Percentiles rank a stretch among this genome's conserved stretches.
Conservation (phyloP, 92 coral and sea anemone species). For the Pocillopora grandis region DNA sequence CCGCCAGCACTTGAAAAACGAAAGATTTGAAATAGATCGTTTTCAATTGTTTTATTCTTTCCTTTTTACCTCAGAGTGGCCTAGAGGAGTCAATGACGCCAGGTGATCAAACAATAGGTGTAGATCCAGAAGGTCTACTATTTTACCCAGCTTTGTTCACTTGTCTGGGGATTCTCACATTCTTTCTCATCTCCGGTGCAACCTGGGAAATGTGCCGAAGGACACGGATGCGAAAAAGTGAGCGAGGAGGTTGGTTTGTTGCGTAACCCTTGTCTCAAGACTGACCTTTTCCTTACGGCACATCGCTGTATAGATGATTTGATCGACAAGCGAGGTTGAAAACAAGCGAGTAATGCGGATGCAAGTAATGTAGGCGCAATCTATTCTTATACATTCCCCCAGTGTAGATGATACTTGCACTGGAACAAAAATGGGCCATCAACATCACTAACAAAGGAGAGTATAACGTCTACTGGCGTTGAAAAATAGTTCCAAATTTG, state of each 20-base stretch:
- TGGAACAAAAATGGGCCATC: too few species aligned
- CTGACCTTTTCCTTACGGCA: not conserved
- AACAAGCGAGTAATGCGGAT: too few species aligned
- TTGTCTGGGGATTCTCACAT: conserved; percentile 58
- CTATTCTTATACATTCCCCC: too few species aligned
- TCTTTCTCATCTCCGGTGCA: conserved; percentile 58
- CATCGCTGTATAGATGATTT: not conserved
- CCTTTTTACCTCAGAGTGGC: conserved; percentile 24
- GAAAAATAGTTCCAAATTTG: too few species aligned
- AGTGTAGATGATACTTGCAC: too few species aligned
- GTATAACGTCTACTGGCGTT: too few species aligned
- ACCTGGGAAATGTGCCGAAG: conserved; percentile 33
- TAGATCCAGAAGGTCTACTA: conserved; percentile 83
- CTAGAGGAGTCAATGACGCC: conserved; percentile 54
- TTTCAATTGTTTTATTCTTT: not conserved
- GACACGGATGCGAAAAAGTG: not conserved
- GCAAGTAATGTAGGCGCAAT: too few species aligned
- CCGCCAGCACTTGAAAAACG: too few species aligned
- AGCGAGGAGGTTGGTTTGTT: not conserved
- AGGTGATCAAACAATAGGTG: conserved; percentile 54
- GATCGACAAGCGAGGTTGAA: not conserved
- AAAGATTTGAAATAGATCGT: too few species aligned
- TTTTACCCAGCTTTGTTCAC: conserved; percentile 78
- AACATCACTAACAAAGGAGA: too few species aligned
- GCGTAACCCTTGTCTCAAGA: not conserved